Conservation (phyloP, 2,797 vertebrate genomes). For the Pseudomugil tenellus region DNA sequence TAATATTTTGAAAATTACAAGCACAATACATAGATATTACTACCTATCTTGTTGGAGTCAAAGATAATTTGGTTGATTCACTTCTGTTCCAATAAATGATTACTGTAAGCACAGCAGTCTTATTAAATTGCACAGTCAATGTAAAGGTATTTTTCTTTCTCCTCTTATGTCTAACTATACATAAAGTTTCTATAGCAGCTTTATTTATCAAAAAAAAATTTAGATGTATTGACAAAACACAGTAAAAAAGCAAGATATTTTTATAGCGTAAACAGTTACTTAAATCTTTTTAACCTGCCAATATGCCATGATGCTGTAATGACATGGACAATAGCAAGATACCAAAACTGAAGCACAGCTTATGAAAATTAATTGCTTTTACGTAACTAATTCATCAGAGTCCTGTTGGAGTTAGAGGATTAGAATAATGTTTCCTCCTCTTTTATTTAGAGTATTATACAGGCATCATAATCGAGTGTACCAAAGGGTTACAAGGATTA, state of each 20-base stretch:
- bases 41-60: not conserved
- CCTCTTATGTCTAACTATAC: not conserved
- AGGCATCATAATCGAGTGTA: slow-evolving; percentile 13
- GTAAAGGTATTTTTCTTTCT: not conserved
- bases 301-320: not conserved
- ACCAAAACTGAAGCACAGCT: not conserved
- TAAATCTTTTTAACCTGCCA: not conserved
- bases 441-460: slow-evolving; percentile 7
- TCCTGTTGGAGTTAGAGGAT: slow-evolving; percentile 4
- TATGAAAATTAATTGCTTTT: not conserved
- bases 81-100: not conserved
- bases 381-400: not conserved
- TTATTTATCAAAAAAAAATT: not conserved
- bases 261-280: not conserved
- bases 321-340: not conserved
- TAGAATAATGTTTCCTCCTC: not conserved
- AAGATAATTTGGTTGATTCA: not conserved
- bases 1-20: too few species aligned
- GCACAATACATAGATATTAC: not conserved
- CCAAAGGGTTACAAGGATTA: slow-evolving; percentile 13
- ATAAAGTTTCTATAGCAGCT: not conserved
- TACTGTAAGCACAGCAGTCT: not conserved
- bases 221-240: not conserved
- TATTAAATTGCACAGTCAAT: not conserved
- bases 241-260: not conserved